Evolutionary conservation across 35 echinoderm and acorn worm species (phyloP).

Genomic region (Hemicentrotus pulcherrimus): DNA sequence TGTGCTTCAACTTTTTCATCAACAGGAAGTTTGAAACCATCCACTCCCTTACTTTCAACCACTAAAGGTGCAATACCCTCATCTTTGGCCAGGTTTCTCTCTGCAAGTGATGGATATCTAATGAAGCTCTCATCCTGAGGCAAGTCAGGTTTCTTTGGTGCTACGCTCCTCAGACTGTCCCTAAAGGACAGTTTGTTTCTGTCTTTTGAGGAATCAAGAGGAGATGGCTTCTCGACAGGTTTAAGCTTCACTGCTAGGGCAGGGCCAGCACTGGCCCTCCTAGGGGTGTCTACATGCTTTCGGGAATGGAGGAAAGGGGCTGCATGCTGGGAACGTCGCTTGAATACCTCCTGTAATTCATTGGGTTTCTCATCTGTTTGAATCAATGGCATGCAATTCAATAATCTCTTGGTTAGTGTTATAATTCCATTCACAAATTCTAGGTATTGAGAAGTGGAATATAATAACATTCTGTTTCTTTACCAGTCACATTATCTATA

Average conservation of each 20-base stretch:
- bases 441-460: not conserved
- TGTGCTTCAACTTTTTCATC: not conserved
- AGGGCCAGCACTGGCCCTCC: conserved; percentile 31
- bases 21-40: not conserved
- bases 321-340: conserved; percentile 44
- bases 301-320: conserved; percentile 17
- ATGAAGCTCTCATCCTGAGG: not conserved
- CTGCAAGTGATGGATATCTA: not conserved
- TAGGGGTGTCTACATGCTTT: not conserved
- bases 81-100: not conserved
- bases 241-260: not conserved
- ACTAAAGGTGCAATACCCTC: not conserved
- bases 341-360: conserved; percentile 46
- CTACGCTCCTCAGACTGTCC: not conserved
- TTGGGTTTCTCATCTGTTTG: conserved; percentile 23
- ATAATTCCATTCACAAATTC: not conserved
- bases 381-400: conserved; percentile 45
- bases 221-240: conserved; percentile 30
- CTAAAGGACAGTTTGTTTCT: not conserved
- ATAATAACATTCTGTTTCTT: not conserved
- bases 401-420: not conserved
- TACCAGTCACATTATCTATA: too few relatives aligned
- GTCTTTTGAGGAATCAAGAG: not conserved
- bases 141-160: not conserved
- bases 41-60: not conserved